These are phyloP conservation scores for Solenodon paradoxus DNA, from an alignment of 2,113 vertebrate genomes.

Conservation along the genomic window DNA sequence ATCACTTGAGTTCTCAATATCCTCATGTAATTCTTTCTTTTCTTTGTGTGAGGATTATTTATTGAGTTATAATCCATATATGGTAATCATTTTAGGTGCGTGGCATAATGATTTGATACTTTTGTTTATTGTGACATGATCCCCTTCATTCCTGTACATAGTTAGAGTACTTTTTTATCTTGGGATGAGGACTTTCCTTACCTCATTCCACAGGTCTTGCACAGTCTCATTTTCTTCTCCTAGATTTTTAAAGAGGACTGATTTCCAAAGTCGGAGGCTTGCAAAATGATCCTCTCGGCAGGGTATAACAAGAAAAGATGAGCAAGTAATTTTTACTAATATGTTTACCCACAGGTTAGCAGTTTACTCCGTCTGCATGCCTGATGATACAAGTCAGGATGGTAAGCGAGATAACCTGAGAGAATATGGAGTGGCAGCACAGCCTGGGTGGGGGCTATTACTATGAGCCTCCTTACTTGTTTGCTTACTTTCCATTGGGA, in stretches of 20 bases:
- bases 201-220: neutral
- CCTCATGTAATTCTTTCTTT: neutral
- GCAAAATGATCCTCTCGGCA: neutral
- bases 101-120: neutral
- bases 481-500: neutral
- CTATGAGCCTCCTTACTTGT: neutral
- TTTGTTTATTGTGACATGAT: no score
- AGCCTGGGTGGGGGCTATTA: fast-evolving
- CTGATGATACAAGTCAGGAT: neutral
- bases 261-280: neutral
- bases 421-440: fast-evolving
- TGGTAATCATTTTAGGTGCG: neutral
- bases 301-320: neutral
- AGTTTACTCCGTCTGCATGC: neutral
- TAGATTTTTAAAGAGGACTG: neutral
- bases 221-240: neutral
- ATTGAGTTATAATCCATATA: no score
- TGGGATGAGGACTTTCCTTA: neutral
- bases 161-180: neutral
- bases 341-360: neutral
- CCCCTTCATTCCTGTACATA: no score
- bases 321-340: neutral
- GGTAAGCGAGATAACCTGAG: neutral
- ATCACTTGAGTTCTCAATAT: neutral
- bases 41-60: no score